These are phyloP conservation scores for Cryptocephalus primarius DNA, from an alignment of 2,888 invertebrate species.

Conservation along the genomic window DNA sequence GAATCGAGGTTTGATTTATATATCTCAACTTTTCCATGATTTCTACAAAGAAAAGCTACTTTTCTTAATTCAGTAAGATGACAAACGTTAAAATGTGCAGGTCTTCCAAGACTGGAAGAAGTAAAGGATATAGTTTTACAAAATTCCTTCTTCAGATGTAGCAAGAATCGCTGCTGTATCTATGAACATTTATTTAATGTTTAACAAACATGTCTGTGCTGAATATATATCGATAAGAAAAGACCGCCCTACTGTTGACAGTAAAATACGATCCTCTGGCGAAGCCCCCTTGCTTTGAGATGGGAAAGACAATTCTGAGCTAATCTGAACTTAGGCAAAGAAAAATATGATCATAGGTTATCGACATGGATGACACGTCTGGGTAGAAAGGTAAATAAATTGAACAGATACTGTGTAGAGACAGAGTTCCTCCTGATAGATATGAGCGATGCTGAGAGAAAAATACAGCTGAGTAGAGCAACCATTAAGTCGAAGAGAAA, in stretches of 20 bases:
- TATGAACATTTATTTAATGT: slow-evolving; percentile 97
- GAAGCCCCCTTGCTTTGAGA: slow-evolving; percentile 38
- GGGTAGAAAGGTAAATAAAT: not conserved
- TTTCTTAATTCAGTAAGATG: slow-evolving; percentile 84
- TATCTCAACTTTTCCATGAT: slow-evolving; percentile 83
- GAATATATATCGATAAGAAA: slow-evolving; percentile 57
- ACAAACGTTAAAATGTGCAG: slow-evolving; percentile 67
- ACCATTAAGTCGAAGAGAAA: too few relatives aligned
- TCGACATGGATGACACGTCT: not conserved
- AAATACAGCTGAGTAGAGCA: too few relatives aligned
- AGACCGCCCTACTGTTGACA: slow-evolving; percentile 39
- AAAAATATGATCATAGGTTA: not conserved
- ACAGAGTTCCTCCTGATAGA: too few relatives aligned
- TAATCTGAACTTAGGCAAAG: slow-evolving; percentile 12
- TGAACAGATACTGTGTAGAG: not conserved
- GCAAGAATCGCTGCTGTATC: slow-evolving; percentile 90
- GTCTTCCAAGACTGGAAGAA: slow-evolving; percentile 70
- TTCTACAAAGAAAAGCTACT: slow-evolving; percentile 83
- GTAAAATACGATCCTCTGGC: slow-evolving; percentile 34
- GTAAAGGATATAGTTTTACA: slow-evolving; percentile 83
- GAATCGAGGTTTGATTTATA: slow-evolving; percentile 53
- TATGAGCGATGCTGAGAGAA: too few relatives aligned
- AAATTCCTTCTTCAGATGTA: slow-evolving; percentile 75
- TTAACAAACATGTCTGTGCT: too few relatives aligned
- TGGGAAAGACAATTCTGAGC: slow-evolving; percentile 39